Evolutionary conservation across 2,888 invertebrate genomes (phyloP).

Genomic region (Aplocera efformata): DNA sequence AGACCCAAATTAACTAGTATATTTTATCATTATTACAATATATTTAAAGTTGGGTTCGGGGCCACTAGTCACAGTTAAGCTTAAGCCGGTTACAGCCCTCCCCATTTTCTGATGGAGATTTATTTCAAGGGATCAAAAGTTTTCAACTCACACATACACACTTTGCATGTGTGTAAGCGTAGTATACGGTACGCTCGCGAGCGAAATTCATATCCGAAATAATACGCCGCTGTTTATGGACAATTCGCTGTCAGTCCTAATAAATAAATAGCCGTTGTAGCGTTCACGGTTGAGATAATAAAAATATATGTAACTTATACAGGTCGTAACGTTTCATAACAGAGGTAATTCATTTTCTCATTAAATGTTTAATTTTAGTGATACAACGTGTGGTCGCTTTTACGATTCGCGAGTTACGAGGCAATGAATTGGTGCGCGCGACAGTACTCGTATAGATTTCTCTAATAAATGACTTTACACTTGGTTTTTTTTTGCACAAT

Average conservation of each 20-base stretch:
- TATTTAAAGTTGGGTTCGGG: conserved; percentile 74
- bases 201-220: conserved; percentile 49
- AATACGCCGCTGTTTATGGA: conserved; percentile 51
- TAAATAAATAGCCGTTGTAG: conserved; percentile 53
- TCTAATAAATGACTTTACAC: conserved; percentile 35
- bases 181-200: conserved; percentile 37
- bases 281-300: conserved; percentile 49
- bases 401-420: conserved; percentile 51
- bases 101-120: conserved; percentile 80
- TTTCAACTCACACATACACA: conserved; percentile 59
- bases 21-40: conserved; percentile 78
- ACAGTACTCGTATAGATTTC: conserved; percentile 44
- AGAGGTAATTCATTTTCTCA: conserved; percentile 59
- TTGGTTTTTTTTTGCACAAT: background rate
- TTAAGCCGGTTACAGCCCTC: conserved; percentile 79
- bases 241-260: conserved; percentile 56
- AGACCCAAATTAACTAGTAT: conserved; percentile 69
- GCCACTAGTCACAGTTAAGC: conserved; percentile 78
- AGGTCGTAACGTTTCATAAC: conserved; percentile 52
- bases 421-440: conserved; percentile 50
- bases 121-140: conserved; percentile 80
- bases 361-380: conserved; percentile 67
- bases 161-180: conserved; percentile 37
- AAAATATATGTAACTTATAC: conserved; percentile 52
- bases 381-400: conserved; percentile 44